Evolutionary conservation across 2,888 invertebrate genomes (phyloP).

Genomic region (Pseudococcus jackbeardsleyi): DNA sequence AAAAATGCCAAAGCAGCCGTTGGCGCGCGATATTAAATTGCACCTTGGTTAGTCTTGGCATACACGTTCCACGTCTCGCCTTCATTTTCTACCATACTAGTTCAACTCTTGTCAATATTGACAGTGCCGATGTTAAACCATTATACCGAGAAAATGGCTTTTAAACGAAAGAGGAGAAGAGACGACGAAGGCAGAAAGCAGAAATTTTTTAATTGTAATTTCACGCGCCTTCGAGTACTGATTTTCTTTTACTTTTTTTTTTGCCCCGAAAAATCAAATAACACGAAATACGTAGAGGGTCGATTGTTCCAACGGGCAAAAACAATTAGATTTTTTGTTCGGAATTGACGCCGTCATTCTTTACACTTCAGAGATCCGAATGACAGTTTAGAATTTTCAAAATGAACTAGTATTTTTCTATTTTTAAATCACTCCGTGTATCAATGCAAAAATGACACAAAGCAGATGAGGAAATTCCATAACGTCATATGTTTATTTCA

Average conservation of each 20-base stretch:
- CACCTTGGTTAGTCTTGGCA: background rate
- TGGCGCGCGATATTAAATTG: constrained; percentile 32
- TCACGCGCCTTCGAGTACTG: background rate
- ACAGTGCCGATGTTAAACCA: constrained; percentile 16
- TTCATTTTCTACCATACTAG: background rate
- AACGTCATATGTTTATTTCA: too few relatives aligned
- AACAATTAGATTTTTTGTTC: too few relatives aligned
- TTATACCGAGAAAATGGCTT: background rate
- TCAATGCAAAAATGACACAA: too few relatives aligned
- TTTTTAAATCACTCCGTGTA: too few relatives aligned
- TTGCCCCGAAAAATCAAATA: too few relatives aligned
- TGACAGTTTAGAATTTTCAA: too few relatives aligned
- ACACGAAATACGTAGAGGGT: too few relatives aligned
- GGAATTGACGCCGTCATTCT: too few relatives aligned
- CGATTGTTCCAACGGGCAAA: too few relatives aligned
- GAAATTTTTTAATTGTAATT: background rate
- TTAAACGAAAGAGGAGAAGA: background rate
- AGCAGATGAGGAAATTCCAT: too few relatives aligned
- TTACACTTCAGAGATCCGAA: too few relatives aligned
- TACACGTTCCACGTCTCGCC: constrained; percentile 8
- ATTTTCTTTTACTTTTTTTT: background rate
- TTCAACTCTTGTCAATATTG: constrained; percentile 21
- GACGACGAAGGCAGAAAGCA: background rate
- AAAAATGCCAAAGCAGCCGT: constrained; percentile 28
- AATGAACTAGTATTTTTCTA: too few relatives aligned